phyloP scores from a whole-genome alignment of 2,888 invertebrate genomes.

The Vannuccia rotundouncinata region DNA sequence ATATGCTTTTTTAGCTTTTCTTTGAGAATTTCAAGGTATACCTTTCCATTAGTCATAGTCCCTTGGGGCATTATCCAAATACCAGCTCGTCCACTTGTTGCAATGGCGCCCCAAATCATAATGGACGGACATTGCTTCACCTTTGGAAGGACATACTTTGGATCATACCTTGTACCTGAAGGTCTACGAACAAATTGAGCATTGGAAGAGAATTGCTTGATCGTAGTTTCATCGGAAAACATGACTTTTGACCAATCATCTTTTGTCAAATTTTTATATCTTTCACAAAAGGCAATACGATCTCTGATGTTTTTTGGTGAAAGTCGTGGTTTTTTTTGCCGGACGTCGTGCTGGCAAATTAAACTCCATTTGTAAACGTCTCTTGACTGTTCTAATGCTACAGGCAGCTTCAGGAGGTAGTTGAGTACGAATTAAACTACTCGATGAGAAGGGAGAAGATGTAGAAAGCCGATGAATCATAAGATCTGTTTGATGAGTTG shows the following conservation, averaged over 20 bases:
- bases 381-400: slow-evolving; percentile 5
- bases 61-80: slow-evolving; percentile 30
- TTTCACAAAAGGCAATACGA: slow-evolving; percentile 22
- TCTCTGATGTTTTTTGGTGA: slow-evolving; percentile 28
- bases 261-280: slow-evolving; percentile 1
- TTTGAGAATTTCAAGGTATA: too few relatives aligned
- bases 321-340: slow-evolving; percentile 22
- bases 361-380: slow-evolving; percentile 21
- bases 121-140: slow-evolving; percentile 15
- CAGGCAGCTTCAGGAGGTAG: slow-evolving; percentile 23
- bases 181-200: slow-evolving; percentile 24
- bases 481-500: neutral
- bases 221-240: slow-evolving; percentile 11
- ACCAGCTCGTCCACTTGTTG: neutral
- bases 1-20: too few relatives aligned
- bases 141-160: slow-evolving; percentile 21
- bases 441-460: neutral
- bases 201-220: slow-evolving; percentile 15
- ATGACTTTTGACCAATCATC: too few relatives aligned
- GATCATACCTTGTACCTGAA: slow-evolving; percentile 7
- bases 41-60: neutral
- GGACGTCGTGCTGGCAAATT: slow-evolving; percentile 10
- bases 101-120: slow-evolving; percentile 25
- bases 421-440: slow-evolving; percentile 12
- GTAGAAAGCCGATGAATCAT: neutral